Base-by-base conservation (phyloP, 2,113 vertebrate species). In the Thermophis baileyi region DNA sequence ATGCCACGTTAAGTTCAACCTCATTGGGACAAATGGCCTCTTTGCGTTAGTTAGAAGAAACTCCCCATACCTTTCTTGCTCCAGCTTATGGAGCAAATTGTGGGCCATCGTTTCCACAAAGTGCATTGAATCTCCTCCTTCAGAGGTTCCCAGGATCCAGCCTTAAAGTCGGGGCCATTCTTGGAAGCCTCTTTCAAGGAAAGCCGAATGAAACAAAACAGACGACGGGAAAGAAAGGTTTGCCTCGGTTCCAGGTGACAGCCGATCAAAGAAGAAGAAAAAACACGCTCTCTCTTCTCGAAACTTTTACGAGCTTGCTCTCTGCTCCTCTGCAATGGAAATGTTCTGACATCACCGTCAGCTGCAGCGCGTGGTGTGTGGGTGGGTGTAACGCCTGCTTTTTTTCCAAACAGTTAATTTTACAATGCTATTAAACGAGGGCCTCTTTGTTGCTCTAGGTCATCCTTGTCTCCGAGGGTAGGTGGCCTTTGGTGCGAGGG, bases 351-450 rank as follows among this genome's bases (percentile, higher is more conserved):
- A 97, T 98, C 97, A 97, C 95, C 95, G 95, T 97, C 94, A 96
- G 96, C 97, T 97, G 97, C 97, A 97, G 95, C 94, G 95, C 96
- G 96, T 97, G 95, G 95, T 96, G 97, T 97, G 96, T 97, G 46
- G 96, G 97, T 97, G 44, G 25, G 3, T 44, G 53, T 44, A 16
- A 16, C 30, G n/a, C 27, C 49, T 86, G 44, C 30, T 97, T 98
- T 98, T 96, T 53, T 98, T 96, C 92, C 96, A 97, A 97, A 98
- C 95, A 96, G 96, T 97, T 98, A 97, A 97, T 98, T 98, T 98
- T 97, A 98, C 95, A 97, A 95, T 50, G 94, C 97, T 95, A 96
- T 97, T 97, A 97, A 97, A 96, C 95, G 91, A 96, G 96, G 96
- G 97, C 95, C 24, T 89, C 30, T 97, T 98, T 96, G 94, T 96